phyloP scores from a whole-genome alignment of 1,140 invertebrate species.

The Periplaneta americana region DNA sequence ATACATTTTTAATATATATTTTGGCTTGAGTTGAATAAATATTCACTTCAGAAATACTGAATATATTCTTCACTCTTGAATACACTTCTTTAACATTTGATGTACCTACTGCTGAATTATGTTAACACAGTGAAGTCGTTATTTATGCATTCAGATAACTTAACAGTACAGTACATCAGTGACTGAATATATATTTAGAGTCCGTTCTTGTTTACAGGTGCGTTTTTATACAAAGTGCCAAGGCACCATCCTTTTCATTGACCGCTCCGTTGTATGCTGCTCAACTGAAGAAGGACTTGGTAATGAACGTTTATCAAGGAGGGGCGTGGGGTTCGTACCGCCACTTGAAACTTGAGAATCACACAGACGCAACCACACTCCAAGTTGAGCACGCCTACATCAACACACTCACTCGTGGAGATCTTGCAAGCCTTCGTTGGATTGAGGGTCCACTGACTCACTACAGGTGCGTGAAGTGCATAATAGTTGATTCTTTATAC shows the following conservation, averaged over 20 bases:
- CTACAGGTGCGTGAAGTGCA: slow-evolving; percentile 40
- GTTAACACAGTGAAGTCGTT: too few species aligned
- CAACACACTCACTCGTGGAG: slow-evolving; percentile 83
- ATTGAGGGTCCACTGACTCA: slow-evolving; percentile 77
- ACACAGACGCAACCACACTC: slow-evolving; percentile 49
- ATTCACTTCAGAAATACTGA: too few species aligned
- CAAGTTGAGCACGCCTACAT: slow-evolving; percentile 87
- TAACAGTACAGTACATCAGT: too few species aligned
- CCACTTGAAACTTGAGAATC: slow-evolving; percentile 62
- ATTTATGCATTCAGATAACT: too few species aligned
- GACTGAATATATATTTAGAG: neutral
- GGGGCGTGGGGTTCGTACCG: slow-evolving; percentile 80
- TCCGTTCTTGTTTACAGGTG: slow-evolving; percentile 30
- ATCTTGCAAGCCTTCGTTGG: slow-evolving; percentile 89
- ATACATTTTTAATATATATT: too few species aligned
- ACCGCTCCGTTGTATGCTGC: slow-evolving; percentile 47
- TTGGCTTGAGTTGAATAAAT: too few species aligned
- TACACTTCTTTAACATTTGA: too few species aligned
- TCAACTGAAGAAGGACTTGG: slow-evolving; percentile 69
- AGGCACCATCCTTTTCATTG: slow-evolving; percentile 53
- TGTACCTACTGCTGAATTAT: too few species aligned
- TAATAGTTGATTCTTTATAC: too few species aligned
- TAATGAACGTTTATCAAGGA: slow-evolving; percentile 75
- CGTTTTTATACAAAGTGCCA: slow-evolving; percentile 60
- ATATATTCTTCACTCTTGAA: too few species aligned